A percentile compares a stretch with the other conserved stretches of the same genome.
Evolutionary conservation across 2,113 vertebrate genomes (phyloP).

Genomic region (Bubo blakistoni): DNA sequence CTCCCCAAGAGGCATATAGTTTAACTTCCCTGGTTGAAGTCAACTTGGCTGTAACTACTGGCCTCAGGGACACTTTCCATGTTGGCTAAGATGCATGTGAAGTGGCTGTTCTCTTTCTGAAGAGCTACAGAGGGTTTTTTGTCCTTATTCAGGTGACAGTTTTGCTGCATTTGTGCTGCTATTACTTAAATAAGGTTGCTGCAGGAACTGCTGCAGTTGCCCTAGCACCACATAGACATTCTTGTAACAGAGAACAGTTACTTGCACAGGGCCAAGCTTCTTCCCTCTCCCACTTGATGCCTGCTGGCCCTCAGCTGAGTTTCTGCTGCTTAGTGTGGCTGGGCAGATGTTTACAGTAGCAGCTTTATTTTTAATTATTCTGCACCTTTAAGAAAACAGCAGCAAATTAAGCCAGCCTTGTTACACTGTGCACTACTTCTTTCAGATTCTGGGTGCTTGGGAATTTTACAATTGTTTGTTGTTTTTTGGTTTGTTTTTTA

Average conservation of each 20-base stretch:
- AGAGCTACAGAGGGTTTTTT: neutral
- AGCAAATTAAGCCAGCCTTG: conserved; percentile 3
- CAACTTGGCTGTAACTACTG: neutral
- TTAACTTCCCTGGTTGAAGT: neutral
- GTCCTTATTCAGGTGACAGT: neutral
- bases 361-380: neutral
- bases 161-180: conserved; percentile 21
- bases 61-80: neutral
- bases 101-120: neutral
- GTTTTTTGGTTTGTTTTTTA: neutral
- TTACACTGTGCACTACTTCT: conserved; percentile 17
- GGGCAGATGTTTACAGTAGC: conserved; percentile 6
- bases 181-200: neutral
- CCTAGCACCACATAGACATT: neutral
- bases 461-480: neutral
- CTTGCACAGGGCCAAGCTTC: neutral
- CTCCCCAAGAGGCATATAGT: neutral
- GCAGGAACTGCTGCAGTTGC: neutral
- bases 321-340: neutral
- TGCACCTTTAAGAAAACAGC: neutral
- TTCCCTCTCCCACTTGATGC: neutral
- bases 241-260: neutral
- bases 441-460: neutral
- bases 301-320: neutral
- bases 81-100: neutral